Evolutionary conservation across 2,797 vertebrate species (phyloP).

Genomic region (Lagocephalus sceleratus): DNA sequence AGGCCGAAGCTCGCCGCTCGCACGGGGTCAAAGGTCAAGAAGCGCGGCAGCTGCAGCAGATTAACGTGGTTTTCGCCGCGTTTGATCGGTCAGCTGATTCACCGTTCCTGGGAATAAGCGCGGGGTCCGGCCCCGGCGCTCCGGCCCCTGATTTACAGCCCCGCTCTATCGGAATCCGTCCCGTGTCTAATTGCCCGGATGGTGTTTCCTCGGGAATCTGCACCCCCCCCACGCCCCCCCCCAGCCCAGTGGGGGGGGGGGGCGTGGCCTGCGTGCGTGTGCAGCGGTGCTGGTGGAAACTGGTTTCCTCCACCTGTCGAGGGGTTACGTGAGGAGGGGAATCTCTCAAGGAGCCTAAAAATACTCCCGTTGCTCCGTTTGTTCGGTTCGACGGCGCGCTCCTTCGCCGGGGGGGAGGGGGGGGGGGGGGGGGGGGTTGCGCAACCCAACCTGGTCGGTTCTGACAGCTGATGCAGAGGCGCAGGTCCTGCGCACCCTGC

Average conservation of each 20-base stretch:
- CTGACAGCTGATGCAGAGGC: neutral
- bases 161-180: slow-evolving; percentile 37
- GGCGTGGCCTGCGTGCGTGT: slow-evolving; percentile 13
- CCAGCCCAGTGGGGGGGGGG: neutral
- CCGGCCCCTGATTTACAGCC: slow-evolving; percentile 29
- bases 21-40: too few species aligned
- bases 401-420: slow-evolving; percentile 1
- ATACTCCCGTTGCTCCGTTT: slow-evolving; percentile 39
- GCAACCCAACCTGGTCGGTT: neutral
- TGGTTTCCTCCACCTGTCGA: slow-evolving; percentile 39
- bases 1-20: too few species aligned
- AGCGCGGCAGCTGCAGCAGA: too few species aligned
- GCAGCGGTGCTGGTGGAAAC: slow-evolving; percentile 18
- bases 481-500: neutral
- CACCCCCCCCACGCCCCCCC: slow-evolving; percentile 11
- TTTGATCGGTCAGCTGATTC: too few species aligned
- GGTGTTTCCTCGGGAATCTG: slow-evolving; percentile 62
- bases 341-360: slow-evolving; percentile 38
- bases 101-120: too few species aligned
- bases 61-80: too few species aligned
- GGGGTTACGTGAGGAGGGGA: slow-evolving; percentile 23
- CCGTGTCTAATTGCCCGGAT: slow-evolving; percentile 58
- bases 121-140: too few species aligned
- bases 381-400: slow-evolving; percentile 34
- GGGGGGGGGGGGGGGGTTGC: neutral